A percentile compares a stretch with the other conserved stretches of the same genome.
phyloP scores from a whole-genome alignment of 2,113 vertebrate genomes.

The Catharus fuscescens region DNA sequence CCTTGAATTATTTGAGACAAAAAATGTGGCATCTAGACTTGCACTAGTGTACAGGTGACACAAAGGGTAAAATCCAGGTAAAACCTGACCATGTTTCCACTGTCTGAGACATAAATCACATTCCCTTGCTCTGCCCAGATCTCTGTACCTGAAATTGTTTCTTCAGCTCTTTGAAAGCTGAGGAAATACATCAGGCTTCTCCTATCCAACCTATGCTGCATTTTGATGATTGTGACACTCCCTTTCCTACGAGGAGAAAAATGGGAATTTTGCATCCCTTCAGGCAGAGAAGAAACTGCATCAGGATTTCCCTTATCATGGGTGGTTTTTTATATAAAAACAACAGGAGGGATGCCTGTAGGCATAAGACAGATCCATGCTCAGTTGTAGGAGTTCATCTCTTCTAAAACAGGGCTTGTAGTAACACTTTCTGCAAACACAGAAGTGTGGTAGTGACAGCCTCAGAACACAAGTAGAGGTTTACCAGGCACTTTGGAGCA shows the following conservation, averaged over 20 bases:
- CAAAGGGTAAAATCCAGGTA: not conserved
- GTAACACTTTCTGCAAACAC: not conserved
- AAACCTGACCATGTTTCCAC: not conserved
- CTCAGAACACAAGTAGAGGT: not conserved
- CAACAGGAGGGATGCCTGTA: not conserved
- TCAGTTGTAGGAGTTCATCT: not conserved
- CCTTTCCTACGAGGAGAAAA: not conserved
- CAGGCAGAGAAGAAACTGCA: constrained; percentile 8
- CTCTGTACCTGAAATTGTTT: not conserved
- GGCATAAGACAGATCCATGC: not conserved
- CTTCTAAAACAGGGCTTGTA: not conserved
- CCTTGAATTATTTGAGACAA: not conserved
- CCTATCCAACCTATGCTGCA: rapidly evolving
- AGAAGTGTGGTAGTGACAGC: not conserved
- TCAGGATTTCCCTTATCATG: not conserved
- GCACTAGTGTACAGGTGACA: not conserved
- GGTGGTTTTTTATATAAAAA: not conserved
- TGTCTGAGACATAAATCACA: not conserved
- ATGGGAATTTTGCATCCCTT: not conserved
- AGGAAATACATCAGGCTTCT: not conserved
- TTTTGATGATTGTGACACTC: not conserved
- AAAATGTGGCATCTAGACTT: not conserved
- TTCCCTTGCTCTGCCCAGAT: not conserved
- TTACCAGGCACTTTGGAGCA: not conserved
- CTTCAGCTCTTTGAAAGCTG: not conserved